Evolutionary conservation across 2,888 invertebrate genomes (phyloP), one percentile per base, ranked within the genome.

Genomic region (Scaptomyza cyrtandrae): DNA sequence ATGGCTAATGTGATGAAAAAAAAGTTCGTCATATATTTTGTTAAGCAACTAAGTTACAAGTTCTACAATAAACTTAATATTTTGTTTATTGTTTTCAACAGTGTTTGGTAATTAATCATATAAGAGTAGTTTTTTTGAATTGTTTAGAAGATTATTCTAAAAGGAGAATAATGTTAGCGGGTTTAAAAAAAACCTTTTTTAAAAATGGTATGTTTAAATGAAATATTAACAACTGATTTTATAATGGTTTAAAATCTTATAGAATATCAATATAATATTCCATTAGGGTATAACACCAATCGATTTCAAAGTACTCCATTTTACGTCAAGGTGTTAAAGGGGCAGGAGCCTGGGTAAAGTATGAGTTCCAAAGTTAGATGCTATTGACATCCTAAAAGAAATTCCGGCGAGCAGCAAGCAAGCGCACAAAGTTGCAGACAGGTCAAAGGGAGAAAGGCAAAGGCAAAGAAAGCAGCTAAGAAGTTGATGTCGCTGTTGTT

Each of bases 381-480:
- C 29, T 37, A 58, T 54, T 68, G 68, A 58, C 48, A 67, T 43
- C 33, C 52, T 37, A 33, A 14, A 14, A 3, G 27, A 16, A 19
- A 33, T 46, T 49, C 35, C 37, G 13, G 39, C 27, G 46, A 13
- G 37, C 35, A 48, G 46, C 53, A 24, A 39, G 39, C 14, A 9
- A 14, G 14, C 10, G 14, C 41, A 41, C 41, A 63, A 58, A 69
- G 41, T 59, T 54, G 44, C 16, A 39, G 39, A 43, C 29, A 49
- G 64, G 29, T 14, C 16, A 44, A 44, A 43, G 16, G 58, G 33
- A 35, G 10, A 50, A 37, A 11, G 14, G 24, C 24, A 37, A 11
- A 27, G 52, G 37, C 24, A 39, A 50, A 24, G 37, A 60, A 71
- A 64, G 35, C 55, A 61, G 56, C 45, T 35, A 71, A 75, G 55